Evolutionary conservation across 2,888 invertebrate genomes (phyloP).

Genomic region (Hirtodrosophila trivittata): DNA sequence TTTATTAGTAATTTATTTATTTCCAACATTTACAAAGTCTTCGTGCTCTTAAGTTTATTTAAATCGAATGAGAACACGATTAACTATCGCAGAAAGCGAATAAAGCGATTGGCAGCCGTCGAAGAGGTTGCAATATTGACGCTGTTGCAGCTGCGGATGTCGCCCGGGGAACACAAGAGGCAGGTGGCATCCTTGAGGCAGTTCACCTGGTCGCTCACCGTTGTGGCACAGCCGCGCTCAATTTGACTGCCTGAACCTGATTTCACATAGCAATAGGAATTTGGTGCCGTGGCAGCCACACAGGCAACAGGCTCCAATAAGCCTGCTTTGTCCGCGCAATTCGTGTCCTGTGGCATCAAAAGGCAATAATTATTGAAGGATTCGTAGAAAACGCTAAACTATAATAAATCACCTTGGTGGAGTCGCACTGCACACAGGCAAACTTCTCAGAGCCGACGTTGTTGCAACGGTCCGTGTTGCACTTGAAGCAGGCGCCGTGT

Average conservation of each 20-base stretch:
- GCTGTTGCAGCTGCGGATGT: constrained; percentile 72
- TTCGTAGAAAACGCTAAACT: too few species aligned
- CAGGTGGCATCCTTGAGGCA: constrained; percentile 71
- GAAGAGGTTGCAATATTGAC: constrained; percentile 57
- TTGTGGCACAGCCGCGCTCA: constrained; percentile 73
- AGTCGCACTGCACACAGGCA: constrained; percentile 78
- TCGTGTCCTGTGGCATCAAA: constrained; percentile 57
- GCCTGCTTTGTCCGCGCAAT: constrained; percentile 63
- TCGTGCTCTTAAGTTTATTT: too few species aligned
- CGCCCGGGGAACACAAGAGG: constrained; percentile 76
- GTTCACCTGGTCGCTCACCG: constrained; percentile 56
- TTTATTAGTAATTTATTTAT: too few species aligned
- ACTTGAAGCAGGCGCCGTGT: constrained; percentile 72
- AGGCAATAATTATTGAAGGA: too few species aligned
- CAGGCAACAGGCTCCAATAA: constrained; percentile 65
- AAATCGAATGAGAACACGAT: not conserved
- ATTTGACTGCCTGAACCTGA: constrained; percentile 49
- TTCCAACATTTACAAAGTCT: too few species aligned
- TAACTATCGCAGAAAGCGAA: constrained; percentile 52
- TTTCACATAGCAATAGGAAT: constrained; percentile 80
- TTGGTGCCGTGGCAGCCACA: constrained; percentile 71
- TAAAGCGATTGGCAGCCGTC: constrained; percentile 57
- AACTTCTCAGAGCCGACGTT: constrained; percentile 73
- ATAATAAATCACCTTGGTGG: constrained; percentile 57
- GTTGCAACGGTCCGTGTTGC: constrained; percentile 79